phyloP scores from a whole-genome alignment of 2,113 vertebrate genomes.

The Melospiza melodia region DNA sequence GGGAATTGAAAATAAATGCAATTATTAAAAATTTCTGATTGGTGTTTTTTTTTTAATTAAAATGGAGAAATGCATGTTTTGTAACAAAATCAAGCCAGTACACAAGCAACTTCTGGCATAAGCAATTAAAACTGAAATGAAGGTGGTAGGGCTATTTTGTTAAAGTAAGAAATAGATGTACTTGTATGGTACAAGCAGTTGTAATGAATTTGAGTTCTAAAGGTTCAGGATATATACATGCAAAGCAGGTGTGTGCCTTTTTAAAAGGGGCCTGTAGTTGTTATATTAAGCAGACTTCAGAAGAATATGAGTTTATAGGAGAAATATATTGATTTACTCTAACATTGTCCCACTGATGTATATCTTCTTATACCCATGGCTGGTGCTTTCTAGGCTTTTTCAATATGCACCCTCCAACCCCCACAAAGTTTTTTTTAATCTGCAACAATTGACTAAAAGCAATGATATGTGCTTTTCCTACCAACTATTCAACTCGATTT shows the following conservation, averaged over 20 bases:
- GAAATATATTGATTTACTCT: background rate
- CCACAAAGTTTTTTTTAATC: background rate
- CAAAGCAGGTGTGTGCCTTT: background rate
- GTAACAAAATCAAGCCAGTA: background rate
- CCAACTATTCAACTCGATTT: background rate
- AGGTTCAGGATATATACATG: background rate
- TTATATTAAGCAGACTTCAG: background rate
- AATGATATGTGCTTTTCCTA: rapidly evolving
- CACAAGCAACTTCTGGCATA: background rate
- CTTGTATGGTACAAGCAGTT: background rate
- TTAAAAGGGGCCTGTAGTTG: background rate
- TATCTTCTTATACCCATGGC: background rate
- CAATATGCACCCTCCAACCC: background rate
- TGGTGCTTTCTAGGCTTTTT: background rate
- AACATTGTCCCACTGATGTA: background rate
- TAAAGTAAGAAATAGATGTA: constrained; percentile 42
- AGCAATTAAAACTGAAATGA: constrained; percentile 58
- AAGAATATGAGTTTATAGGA: background rate
- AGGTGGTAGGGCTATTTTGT: constrained; percentile 6
- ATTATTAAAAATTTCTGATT: constrained; percentile 1
- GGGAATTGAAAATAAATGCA: constrained; percentile 4
- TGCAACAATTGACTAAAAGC: background rate
- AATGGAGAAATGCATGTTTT: constrained; percentile 4
- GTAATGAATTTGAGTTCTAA: background rate
- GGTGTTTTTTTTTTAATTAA: constrained; percentile 7